Conservation (phyloP, 2,888 invertebrate genomes). For the Ischnura elegans region DNA sequence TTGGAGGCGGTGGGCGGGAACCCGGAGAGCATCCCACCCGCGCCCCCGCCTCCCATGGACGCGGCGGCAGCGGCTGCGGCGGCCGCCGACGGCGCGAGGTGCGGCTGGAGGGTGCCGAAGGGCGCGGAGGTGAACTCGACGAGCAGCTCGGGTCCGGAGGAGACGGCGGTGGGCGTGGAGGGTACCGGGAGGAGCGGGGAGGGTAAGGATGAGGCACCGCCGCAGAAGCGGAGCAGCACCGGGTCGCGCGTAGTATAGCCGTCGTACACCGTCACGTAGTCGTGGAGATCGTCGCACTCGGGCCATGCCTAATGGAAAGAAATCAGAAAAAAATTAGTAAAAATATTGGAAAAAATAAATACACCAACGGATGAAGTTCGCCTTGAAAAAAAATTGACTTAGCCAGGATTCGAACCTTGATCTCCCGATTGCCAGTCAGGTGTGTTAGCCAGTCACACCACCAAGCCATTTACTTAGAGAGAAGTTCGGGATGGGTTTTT, state of each 20-base stretch:
- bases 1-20: constrained; percentile 70
- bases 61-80: constrained; percentile 68
- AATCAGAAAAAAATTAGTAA: not conserved
- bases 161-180: constrained; percentile 90
- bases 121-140: constrained; percentile 95
- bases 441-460: too few relatives aligned
- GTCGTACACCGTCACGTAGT: constrained; percentile 93
- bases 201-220: constrained; percentile 93
- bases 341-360: too few relatives aligned
- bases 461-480: too few relatives aligned
- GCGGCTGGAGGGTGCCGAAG: constrained; percentile 88
- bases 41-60: not conserved
- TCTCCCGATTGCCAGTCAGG: too few relatives aligned
- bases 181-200: constrained; percentile 93
- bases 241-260: constrained; percentile 94
- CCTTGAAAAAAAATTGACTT: too few relatives aligned
- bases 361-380: too few relatives aligned
- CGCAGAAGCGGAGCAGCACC: constrained; percentile 93
- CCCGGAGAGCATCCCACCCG: constrained; percentile 85
- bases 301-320: constrained; percentile 85
- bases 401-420: too few relatives aligned
- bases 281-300: constrained; percentile 91
- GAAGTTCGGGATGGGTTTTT: too few relatives aligned
- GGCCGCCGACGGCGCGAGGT: not conserved
- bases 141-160: constrained; percentile 92